A percentile compares a stretch with the other conserved stretches of the same genome.
Conservation (phyloP, 2,797 vertebrate species). For the Diceros bicornis region DNA sequence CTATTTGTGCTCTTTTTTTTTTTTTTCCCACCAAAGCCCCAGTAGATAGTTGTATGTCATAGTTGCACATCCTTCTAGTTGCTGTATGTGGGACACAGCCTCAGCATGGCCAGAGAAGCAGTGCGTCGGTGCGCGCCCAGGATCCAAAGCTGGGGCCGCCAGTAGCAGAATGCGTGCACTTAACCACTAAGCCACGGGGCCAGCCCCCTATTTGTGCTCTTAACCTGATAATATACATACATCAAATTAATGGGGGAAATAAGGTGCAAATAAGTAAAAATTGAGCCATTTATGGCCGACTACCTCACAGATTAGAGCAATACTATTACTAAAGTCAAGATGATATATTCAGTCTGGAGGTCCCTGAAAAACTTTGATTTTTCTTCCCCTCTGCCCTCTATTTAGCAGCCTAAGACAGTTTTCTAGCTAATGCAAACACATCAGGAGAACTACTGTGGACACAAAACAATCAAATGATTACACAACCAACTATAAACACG, state of each 20-base stretch:
- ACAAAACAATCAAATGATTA: slow-evolving; percentile 22
- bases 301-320: background rate
- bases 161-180: too few species aligned
- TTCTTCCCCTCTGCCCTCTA: background rate
- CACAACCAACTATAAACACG: background rate
- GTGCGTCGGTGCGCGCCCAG: too few species aligned
- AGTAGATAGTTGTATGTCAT: too few species aligned
- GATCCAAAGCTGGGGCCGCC: too few species aligned
- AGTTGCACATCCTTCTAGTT: too few species aligned
- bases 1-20: too few species aligned
- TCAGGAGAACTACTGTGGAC: background rate
- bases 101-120: too few species aligned
- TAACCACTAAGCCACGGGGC: too few species aligned
- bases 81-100: too few species aligned
- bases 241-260: slow-evolving; percentile 26
- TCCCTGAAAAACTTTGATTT: background rate
- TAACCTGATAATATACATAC: background rate
- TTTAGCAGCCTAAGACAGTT: background rate
- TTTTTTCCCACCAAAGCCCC: too few species aligned
- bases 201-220: background rate
- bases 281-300: background rate
- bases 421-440: background rate
- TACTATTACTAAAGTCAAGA: slow-evolving; percentile 7
- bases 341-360: background rate
- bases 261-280: slow-evolving; percentile 11